Evolutionary conservation across 1,140 invertebrate genomes (phyloP).

Genomic region (Philopotamus ludificatus): DNA sequence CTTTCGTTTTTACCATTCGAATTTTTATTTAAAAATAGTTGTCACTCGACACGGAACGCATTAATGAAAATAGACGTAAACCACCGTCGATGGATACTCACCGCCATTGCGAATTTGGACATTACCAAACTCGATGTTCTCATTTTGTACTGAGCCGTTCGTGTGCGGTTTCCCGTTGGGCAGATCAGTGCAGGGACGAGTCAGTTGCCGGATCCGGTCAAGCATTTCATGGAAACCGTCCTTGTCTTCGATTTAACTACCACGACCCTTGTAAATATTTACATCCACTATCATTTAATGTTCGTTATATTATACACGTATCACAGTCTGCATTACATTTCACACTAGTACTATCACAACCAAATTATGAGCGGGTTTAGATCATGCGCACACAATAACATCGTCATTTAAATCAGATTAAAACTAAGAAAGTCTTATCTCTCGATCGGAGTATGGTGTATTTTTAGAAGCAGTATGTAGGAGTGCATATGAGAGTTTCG

Average conservation of each 20-base stretch:
- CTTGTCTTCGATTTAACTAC: not conserved
- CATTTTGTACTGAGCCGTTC: constrained; percentile 20
- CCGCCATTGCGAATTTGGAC: not conserved
- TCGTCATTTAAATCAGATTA: too few species aligned
- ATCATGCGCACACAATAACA: too few species aligned
- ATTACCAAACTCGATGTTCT: constrained; percentile 12
- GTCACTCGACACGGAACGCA: not conserved
- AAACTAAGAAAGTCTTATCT: too few species aligned
- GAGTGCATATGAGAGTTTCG: too few species aligned
- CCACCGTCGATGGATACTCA: not conserved
- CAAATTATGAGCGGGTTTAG: too few species aligned
- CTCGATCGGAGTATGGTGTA: too few species aligned
- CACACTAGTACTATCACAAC: not conserved
- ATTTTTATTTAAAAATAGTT: not conserved
- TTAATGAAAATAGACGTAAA: not conserved
- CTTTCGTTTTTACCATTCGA: too few species aligned
- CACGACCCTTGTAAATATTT: not conserved
- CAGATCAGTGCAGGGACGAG: constrained; percentile 5
- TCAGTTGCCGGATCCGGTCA: constrained; percentile 28
- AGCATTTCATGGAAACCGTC: constrained; percentile 34
- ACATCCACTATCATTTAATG: not conserved
- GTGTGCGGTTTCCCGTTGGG: constrained; percentile 2
- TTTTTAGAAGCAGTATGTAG: too few species aligned
- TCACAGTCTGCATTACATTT: not conserved
- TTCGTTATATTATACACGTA: not conserved